A percentile compares a stretch with the other conserved stretches of the same genome.
These are phyloP conservation scores for Tortricodes alternella DNA, from an alignment of 2,888 invertebrate species.

Conservation along the genomic window DNA sequence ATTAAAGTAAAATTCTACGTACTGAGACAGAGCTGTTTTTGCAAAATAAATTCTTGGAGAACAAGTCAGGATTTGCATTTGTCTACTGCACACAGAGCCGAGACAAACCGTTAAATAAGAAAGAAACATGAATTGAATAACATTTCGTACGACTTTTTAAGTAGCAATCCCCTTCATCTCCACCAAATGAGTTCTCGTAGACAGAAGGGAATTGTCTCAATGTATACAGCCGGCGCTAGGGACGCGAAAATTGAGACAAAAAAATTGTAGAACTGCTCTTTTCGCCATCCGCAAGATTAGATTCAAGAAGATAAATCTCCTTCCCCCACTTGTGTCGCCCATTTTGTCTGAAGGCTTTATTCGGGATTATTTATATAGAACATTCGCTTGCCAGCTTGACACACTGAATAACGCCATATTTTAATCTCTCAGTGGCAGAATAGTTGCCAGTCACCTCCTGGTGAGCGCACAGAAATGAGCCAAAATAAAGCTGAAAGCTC, in stretches of 20 bases:
- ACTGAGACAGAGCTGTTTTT: not conserved
- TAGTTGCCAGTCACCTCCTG: constrained; percentile 46
- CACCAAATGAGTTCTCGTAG: constrained; percentile 57
- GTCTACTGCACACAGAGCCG: constrained; percentile 15
- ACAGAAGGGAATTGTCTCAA: constrained; percentile 57
- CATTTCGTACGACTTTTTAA: constrained; percentile 32
- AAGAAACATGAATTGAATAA: constrained; percentile 31
- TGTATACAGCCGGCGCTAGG: constrained; percentile 51
- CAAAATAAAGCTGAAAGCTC: constrained; percentile 24
- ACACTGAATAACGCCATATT: constrained; percentile 61
- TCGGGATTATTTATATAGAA: constrained; percentile 52
- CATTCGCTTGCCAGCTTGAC: constrained; percentile 63
- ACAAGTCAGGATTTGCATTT: constrained; percentile 14
- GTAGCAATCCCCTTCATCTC: constrained; percentile 47
- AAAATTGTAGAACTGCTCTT: constrained; percentile 71
- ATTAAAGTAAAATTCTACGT: not conserved
- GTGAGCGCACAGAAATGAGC: constrained; percentile 28
- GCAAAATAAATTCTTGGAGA: not conserved
- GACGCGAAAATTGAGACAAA: constrained; percentile 59
- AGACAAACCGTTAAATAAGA: constrained; percentile 27
- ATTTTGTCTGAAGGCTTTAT: constrained; percentile 60
- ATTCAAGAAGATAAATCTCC: constrained; percentile 78
- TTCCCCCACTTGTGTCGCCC: constrained; percentile 66
- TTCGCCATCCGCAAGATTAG: constrained; percentile 78
- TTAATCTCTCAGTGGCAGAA: constrained; percentile 54